These are phyloP conservation scores for Heterohyrax brucei DNA, from an alignment of 2,797 vertebrate species.

Conservation along the genomic window DNA sequence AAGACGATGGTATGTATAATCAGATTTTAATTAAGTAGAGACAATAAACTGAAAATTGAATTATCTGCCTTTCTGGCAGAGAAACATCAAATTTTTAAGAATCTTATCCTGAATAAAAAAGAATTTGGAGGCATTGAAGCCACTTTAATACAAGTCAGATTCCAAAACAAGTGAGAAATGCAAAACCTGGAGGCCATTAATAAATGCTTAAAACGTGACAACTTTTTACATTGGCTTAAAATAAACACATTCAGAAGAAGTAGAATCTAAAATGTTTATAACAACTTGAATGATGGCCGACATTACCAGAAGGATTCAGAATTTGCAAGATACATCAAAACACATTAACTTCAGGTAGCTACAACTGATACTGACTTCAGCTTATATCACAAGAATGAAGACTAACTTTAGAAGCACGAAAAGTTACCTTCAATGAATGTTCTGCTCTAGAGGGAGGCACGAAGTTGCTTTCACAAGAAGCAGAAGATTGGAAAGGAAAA, in stretches of 20 bases:
- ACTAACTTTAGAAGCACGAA: neutral
- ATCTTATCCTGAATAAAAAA: neutral
- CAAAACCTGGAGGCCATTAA: neutral
- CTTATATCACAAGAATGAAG: neutral
- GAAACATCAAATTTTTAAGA: neutral
- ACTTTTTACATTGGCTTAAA: neutral
- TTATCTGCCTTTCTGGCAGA: neutral
- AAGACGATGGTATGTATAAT: neutral
- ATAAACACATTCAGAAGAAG: neutral
- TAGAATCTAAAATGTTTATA: slow-evolving; percentile 59
- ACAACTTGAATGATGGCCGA: neutral
- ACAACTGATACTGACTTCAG: neutral
- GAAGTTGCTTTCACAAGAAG: slow-evolving; percentile 31
- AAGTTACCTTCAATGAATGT: neutral
- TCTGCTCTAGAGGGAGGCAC: neutral
- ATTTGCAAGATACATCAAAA: slow-evolving; percentile 25
- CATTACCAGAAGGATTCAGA: neutral
- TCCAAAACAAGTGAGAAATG: neutral
- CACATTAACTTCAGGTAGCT: neutral
- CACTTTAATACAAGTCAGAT: neutral
- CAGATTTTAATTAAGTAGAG: neutral
- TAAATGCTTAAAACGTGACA: neutral
- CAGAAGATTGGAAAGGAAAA: neutral
- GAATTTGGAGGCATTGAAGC: neutral
- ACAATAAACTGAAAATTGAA: neutral